Base-by-base conservation (phyloP, 2,113 vertebrate genomes). In the Cairina moschata region DNA sequence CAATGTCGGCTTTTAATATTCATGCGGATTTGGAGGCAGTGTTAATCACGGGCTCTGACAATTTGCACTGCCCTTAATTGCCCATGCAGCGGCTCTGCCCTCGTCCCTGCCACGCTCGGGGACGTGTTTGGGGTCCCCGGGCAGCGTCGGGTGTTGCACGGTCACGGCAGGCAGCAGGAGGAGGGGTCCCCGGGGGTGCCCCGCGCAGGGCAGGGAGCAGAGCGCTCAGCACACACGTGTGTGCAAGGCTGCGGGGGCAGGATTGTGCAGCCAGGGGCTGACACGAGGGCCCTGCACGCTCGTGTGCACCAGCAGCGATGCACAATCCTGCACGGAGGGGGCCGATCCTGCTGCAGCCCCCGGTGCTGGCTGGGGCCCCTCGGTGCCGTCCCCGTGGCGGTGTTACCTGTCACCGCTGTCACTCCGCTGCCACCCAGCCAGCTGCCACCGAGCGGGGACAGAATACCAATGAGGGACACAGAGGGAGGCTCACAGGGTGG, bases 1-100 rank as follows among this genome's bases (percentile, higher is more conserved):
- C 96, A 76, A 91, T 98, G 98, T 97, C 97, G 97, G 91, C 84
- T 97, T 98, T 98, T 98, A 98, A 99, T 98, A 99, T 98, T 98
- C 98, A 98, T 98, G 97, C 63, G 97, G 98, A 96, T 98, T 97
- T 86, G 90, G 96, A 97, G 94, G 95, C 95, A 44, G 96, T 50
- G 96, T 97, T 98, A 98, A 98, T 97, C 97, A 98, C n/a, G 16
- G 97, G 96, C 80, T 92, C 96, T 95, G 95, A 96, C 97, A 97
- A 97, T 98, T 97, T 97, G 96, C 96, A 96, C 97, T 97, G 96
- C 86, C 95, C 94, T 95, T 97, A 96, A 97, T 96, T 98, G 97
- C 94, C 96, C 90, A 63, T 75, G 88, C 90, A 86, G 94, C 40
- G 66, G 90, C 91, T 88, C 88, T 52, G 92, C 38, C n/a, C 42